Conservation (phyloP, 2,888 invertebrate genomes). For the Disparrhopalites patrizii region DNA sequence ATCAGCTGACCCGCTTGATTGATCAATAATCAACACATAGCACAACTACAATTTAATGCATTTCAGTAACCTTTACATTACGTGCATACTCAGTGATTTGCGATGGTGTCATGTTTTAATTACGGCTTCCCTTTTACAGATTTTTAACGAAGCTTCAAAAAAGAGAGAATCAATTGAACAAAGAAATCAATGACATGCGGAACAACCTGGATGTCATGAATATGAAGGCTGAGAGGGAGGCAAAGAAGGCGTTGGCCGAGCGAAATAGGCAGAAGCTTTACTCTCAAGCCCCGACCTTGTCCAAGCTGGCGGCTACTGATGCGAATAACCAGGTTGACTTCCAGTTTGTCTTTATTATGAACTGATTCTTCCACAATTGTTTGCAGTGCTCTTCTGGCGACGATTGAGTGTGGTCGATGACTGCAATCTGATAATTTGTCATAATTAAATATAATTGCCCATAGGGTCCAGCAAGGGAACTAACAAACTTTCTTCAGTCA, state of each 20-base stretch:
- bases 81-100: too few relatives aligned
- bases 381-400: too few relatives aligned
- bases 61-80: too few relatives aligned
- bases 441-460: neutral
- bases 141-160: slow-evolving; percentile 33
- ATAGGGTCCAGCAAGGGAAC: slow-evolving; percentile 26
- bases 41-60: too few relatives aligned
- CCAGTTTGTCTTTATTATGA: too few relatives aligned
- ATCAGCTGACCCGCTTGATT: too few relatives aligned
- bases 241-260: slow-evolving; percentile 25
- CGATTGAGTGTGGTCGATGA: too few relatives aligned
- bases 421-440: neutral
- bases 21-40: too few relatives aligned
- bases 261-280: slow-evolving; percentile 2
- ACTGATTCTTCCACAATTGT: too few relatives aligned
- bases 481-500: slow-evolving; percentile 36
- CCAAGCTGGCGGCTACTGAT: neutral
- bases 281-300: neutral
- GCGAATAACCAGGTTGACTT: neutral
- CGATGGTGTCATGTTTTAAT: too few relatives aligned
- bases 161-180: slow-evolving; percentile 26
- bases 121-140: too few relatives aligned
- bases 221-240: slow-evolving; percentile 28
- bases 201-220: slow-evolving; percentile 29
- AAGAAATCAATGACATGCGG: slow-evolving; percentile 33